Base-by-base conservation (phyloP, 92 coral and sea anemone species). In the Epizoanthus rinbou region DNA sequence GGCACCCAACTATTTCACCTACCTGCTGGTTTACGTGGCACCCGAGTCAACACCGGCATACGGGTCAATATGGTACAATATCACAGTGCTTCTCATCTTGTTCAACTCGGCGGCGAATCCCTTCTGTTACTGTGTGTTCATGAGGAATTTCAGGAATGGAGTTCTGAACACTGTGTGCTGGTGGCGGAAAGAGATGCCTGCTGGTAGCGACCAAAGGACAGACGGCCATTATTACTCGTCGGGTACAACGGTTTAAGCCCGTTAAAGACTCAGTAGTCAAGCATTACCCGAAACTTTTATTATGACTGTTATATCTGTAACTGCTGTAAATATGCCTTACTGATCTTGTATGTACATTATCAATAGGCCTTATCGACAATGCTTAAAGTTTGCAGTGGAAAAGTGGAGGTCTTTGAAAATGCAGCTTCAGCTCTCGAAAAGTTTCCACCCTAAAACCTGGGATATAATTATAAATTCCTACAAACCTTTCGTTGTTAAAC, bases 91-190 rank as follows among this genome's bases (percentile, higher is more conserved):
- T 64, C 80, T 93, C 57, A 91, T 93, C 52, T 89, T 93, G 6
- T 78, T 93, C 23, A 93, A 93, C 85, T 89, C 97, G 31, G 89
- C 97, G 18, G 86, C 89, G 17, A 91, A 93, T 70, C 97, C 97
- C 18, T 79, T 93, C 64, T 74, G 89, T 84, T 91, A 87, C 86
- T 88, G 90, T 45, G 82, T 91, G 91, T 93, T 88, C 87, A 86
- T 93, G 94, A 80, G 83, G n/a, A 91, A 85, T 15, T 83, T 93
- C 22, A 87, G 88, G 68, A 67, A 78, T 17, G 91, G 85, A 37
- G 82, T 93, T 66, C 16, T 72, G 33, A 21, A 52, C 3, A 47
- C 47, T 47, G 76, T 28, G 18, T 8, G 35, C 37, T 21, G 76
- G 76, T 72, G 76, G 76, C 76, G 76, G 18, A 4, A 47, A 43